A percentile compares a stretch with the other conserved stretches of the same genome.
phyloP scores from a whole-genome alignment of 1,140 invertebrate genomes.

The Oryctes rhinoceros region DNA sequence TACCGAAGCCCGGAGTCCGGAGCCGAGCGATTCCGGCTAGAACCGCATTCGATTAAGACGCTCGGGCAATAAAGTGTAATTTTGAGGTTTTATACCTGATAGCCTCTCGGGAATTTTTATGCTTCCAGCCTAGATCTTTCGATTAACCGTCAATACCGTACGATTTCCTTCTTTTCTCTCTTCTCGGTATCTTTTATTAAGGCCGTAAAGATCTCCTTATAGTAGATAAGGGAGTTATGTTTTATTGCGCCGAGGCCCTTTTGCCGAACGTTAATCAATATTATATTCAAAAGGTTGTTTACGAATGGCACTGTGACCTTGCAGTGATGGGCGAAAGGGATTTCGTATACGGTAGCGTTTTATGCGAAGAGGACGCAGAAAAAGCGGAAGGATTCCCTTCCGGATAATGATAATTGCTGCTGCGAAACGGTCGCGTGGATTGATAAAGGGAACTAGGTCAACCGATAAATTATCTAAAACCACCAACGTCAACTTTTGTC shows the following conservation, averaged over 20 bases:
- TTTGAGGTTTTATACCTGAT: conserved; percentile 22
- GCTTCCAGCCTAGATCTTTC: conserved; percentile 1
- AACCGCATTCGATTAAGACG: conserved; percentile 13
- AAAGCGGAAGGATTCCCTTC: background rate
- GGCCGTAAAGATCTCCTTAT: conserved; percentile 3
- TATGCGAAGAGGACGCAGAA: too few species aligned
- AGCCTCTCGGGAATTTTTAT: conserved; percentile 21
- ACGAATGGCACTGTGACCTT: background rate
- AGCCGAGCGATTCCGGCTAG: background rate
- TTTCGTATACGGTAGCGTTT: background rate
- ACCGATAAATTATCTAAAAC: background rate
- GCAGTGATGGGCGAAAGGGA: background rate
- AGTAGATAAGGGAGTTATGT: conserved; percentile 18
- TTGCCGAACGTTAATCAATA: conserved; percentile 18
- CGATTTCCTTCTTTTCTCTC: background rate
- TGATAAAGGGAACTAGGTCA: background rate
- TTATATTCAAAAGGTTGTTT: conserved; percentile 20
- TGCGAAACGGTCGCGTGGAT: background rate
- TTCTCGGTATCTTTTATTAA: conserved; percentile 15
- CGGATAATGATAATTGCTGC: background rate
- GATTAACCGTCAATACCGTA: conserved; percentile 15
- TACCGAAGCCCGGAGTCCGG: background rate
- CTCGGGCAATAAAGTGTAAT: conserved; percentile 17
- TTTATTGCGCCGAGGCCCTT: background rate
- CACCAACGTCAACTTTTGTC: too few species aligned